Evolutionary conservation across 2,888 invertebrate species (phyloP), one percentile per base, ranked within the genome.

Genomic region (Hypselothyrea guttata): DNA sequence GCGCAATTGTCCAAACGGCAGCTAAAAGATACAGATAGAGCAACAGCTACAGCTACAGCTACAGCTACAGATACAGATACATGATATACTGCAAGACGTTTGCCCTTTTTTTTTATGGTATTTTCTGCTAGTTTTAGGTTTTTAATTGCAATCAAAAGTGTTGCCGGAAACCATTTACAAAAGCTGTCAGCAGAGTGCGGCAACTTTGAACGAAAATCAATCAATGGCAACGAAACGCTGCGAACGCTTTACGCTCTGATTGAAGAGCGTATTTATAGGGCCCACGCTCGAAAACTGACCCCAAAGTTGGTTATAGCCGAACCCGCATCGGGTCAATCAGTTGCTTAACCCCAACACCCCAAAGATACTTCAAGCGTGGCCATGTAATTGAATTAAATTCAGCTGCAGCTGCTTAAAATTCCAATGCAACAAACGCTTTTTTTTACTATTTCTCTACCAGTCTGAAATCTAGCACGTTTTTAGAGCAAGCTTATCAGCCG

Each of bases 141-240:
- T 82, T 82, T 82, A 82, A 82, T 82, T 82, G 82, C 84, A 72
- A 71, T 81, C 81, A 81, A 81, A 83, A 81, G 84, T 81, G 81
- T 81, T 84, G 82, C 82, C 82, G 82, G 81, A 84, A 84, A 62
- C 83, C 84, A 84, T 84, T 79, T 79, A 84, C 84, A 82, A 79
- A 74, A 61, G 69, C 77, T 84, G 84, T 84, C 84, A 84, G 59
- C 79, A 75, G 64, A 48, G 51, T 59, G 64, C 62, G 48, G 76
- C 58, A 40, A 35, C 69, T 76, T 84, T 84, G 71, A 81, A 75
- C 81, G 65, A 22, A 16, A 73, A 81, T 81, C 81, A 82, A 81
- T 81, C 85, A 73, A 81, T 70, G 70, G 45, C 47, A 52, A 47
- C 54, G 44, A 31, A 38, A 18, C 16, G 15, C 8, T 8, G 16